Conservation (phyloP, 2,113 vertebrate genomes). For the Phylloscopus trochilus region DNA sequence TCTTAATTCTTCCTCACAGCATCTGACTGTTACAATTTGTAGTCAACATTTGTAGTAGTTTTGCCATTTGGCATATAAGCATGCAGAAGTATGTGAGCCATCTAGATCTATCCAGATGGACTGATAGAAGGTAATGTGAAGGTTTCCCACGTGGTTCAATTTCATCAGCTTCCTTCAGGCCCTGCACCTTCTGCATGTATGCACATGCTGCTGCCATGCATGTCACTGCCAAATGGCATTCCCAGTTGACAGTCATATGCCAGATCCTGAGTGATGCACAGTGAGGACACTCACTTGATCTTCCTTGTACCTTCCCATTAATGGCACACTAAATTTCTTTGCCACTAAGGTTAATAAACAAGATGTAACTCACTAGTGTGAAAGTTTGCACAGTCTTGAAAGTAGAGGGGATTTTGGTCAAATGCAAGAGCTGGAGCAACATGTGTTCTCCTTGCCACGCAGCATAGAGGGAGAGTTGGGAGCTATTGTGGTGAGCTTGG, state of each 20-base stretch:
- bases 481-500: neutral
- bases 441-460: accelerated
- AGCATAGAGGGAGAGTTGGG: neutral
- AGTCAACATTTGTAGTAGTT: neutral
- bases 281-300: neutral
- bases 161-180: neutral
- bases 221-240: neutral
- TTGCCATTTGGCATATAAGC: neutral
- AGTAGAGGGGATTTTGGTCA: neutral
- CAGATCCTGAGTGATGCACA: neutral
- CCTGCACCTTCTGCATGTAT: accelerated
- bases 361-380: neutral
- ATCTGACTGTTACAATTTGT: neutral
- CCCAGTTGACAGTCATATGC: too few species aligned
- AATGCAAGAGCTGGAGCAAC: neutral
- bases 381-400: neutral
- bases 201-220: neutral
- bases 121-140: neutral
- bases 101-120: neutral
- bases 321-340: neutral
- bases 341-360: neutral
- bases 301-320: neutral
- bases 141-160: neutral
- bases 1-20: neutral
- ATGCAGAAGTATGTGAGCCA: neutral